Conservation (phyloP, 1,140 invertebrate species). For the Drosophila takahashii region DNA sequence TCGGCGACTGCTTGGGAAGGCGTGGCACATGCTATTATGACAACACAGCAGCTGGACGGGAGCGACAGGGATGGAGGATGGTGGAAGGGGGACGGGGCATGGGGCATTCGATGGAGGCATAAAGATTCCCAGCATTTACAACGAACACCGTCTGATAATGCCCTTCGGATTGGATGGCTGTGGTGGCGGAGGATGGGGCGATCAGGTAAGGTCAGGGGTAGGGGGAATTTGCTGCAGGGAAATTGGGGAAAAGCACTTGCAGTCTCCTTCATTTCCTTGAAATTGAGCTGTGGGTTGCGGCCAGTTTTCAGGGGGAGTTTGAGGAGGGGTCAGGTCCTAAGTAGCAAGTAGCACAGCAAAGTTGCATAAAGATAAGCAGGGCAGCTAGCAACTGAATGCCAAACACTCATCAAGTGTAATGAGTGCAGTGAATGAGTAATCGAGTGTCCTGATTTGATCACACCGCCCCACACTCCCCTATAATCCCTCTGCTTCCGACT, state of each 20-base stretch:
- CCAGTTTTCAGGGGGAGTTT: not conserved
- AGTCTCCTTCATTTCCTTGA: conserved; percentile 40
- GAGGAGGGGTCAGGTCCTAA: not conserved
- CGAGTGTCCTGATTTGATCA: conserved; percentile 47
- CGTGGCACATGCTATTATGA: conserved; percentile 64
- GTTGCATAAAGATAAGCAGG: conserved; percentile 48
- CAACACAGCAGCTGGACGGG: conserved; percentile 31
- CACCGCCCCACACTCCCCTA: not conserved
- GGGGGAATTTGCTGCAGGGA: conserved; percentile 13
- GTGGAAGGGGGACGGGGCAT: too few relatives aligned
- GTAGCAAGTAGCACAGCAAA: conserved; percentile 2
- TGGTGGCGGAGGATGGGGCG: not conserved
- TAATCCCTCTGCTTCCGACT: too few relatives aligned
- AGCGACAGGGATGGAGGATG: not conserved
- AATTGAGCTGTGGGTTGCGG: not conserved
- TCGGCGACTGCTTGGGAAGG: conserved; percentile 27
- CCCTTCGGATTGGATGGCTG: conserved; percentile 1
- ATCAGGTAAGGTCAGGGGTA: not conserved
- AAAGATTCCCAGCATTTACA: conserved; percentile 9
- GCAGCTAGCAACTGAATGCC: conserved; percentile 30
- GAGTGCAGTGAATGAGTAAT: conserved; percentile 50
- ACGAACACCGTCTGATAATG: conserved; percentile 28
- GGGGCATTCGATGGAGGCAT: not conserved
- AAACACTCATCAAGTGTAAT: conserved; percentile 48
- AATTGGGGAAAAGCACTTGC: conserved; percentile 34